phyloP scores from a whole-genome alignment of 1,140 invertebrate species.

The Hypothenemus hampei region DNA sequence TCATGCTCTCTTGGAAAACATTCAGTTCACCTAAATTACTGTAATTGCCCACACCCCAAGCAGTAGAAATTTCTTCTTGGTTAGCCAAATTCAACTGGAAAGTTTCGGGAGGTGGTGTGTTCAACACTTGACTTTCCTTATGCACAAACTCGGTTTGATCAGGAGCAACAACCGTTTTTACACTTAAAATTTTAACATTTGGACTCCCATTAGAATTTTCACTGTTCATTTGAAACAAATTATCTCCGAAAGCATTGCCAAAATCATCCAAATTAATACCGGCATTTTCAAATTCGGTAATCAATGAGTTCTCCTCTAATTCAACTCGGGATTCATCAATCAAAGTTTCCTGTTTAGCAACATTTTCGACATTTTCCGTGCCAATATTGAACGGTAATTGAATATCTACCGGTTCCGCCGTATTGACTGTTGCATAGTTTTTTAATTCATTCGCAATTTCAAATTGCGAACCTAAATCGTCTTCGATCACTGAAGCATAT shows the following conservation, averaged over 20 bases:
- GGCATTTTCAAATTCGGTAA: slow-evolving; percentile 43
- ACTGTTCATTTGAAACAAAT: slow-evolving; percentile 8
- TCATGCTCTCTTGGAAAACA: slow-evolving; percentile 51
- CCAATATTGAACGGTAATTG: slow-evolving; percentile 43
- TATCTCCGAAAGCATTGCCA: slow-evolving; percentile 28
- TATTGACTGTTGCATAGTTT: slow-evolving; percentile 44
- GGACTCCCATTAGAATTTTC: slow-evolving; percentile 6
- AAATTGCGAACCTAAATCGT: slow-evolving; percentile 33
- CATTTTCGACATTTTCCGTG: slow-evolving; percentile 41
- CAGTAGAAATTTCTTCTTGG: slow-evolving; percentile 66
- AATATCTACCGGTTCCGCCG: slow-evolving; percentile 38
- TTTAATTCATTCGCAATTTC: slow-evolving; percentile 42
- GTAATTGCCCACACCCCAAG: slow-evolving; percentile 65
- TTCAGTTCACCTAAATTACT: slow-evolving; percentile 48
- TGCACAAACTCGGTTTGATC: slow-evolving; percentile 5
- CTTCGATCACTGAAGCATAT: slow-evolving; percentile 37
- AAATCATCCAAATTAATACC: slow-evolving; percentile 39
- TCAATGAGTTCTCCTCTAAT: slow-evolving; percentile 41
- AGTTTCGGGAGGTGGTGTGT: slow-evolving; percentile 53
- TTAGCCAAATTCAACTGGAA: slow-evolving; percentile 64
- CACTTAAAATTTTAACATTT: slow-evolving; percentile 40
- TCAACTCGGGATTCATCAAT: slow-evolving; percentile 38
- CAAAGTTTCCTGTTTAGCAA: slow-evolving; percentile 38
- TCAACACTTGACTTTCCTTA: slow-evolving; percentile 7
- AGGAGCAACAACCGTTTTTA: slow-evolving; percentile 32